Percentiles rank a stretch among this genome's conserved stretches.
Conservation (phyloP, 2,888 invertebrate genomes). For the Patella ulyssiponensis region DNA sequence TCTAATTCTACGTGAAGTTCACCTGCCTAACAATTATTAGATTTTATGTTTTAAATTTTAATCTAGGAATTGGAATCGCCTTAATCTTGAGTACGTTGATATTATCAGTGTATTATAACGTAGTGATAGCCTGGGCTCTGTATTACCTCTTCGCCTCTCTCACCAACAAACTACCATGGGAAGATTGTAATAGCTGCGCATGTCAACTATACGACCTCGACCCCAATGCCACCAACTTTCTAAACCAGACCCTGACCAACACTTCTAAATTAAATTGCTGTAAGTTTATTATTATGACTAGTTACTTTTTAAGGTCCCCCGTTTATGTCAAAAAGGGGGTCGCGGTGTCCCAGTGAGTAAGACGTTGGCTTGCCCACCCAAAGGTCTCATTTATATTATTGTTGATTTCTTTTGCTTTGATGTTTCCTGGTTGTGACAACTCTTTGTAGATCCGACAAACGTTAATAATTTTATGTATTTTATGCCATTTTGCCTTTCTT, state of each 20-base stretch:
- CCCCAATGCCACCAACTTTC: not conserved
- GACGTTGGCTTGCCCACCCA: no score
- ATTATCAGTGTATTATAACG: slow-evolving; percentile 43
- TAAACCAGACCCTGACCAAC: slow-evolving; percentile 3
- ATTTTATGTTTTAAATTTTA: not conserved
- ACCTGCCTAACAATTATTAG: not conserved
- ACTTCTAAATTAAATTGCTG: slow-evolving; percentile 24
- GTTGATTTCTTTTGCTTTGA: no score
- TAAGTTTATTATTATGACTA: slow-evolving; percentile 15
- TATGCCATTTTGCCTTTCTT: no score
- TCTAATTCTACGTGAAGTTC: not conserved
- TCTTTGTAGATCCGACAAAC: no score
- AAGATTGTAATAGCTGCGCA: slow-evolving; percentile 35
- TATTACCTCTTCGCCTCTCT: slow-evolving; percentile 44
- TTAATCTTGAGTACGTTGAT: slow-evolving; percentile 34
- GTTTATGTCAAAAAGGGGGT: no score
- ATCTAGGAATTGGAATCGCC: slow-evolving; percentile 43
- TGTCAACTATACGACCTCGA: slow-evolving; percentile 15
- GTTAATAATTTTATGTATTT: no score
- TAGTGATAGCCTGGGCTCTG: slow-evolving; percentile 43
- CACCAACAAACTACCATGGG: slow-evolving; percentile 42
- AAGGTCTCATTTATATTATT: no score
- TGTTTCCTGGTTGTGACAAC: no score
- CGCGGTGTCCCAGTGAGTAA: no score
- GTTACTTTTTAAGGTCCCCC: no score